Conservation (phyloP, 2,797 vertebrate species). For the Sebastes ruberrimus region DNA sequence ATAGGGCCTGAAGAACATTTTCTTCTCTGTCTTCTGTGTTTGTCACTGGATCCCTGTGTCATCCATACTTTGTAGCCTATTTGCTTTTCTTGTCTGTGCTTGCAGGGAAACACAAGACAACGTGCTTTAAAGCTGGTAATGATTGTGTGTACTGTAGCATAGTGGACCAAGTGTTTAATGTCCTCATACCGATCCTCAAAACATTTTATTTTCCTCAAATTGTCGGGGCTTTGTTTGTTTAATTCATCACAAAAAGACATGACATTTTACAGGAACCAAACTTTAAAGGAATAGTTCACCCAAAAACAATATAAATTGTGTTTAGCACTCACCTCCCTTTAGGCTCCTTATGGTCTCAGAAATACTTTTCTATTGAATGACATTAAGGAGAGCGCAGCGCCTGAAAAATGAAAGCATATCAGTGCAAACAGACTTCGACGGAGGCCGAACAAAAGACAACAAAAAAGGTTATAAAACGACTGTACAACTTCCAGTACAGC, state of each 20-base stretch:
- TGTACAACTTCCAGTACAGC: too few species aligned
- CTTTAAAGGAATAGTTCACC: too few species aligned
- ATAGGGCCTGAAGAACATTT: not conserved
- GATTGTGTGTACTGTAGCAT: constrained; percentile 6
- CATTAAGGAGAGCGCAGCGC: too few species aligned
- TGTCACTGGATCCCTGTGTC: not conserved
- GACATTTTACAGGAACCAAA: not conserved
- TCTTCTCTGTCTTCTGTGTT: not conserved
- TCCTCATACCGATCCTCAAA: not conserved
- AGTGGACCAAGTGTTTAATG: not conserved
- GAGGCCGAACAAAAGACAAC: not conserved
- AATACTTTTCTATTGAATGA: too few species aligned
- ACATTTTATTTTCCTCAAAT: constrained; percentile 4
- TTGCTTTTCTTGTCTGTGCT: constrained; percentile 30
- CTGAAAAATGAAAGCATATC: too few species aligned
- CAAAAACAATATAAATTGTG: too few species aligned
- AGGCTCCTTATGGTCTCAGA: too few species aligned
- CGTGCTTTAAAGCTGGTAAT: constrained; percentile 23
- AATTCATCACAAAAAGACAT: not conserved
- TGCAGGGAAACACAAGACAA: constrained; percentile 19
- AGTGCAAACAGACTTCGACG: too few species aligned
- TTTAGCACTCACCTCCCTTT: too few species aligned
- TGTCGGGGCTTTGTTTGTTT: not conserved
- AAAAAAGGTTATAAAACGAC: not conserved
- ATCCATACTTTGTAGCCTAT: not conserved